These are phyloP conservation scores for Drosophila helvetica DNA, from an alignment of 2,888 invertebrate genomes.

Conservation along the genomic window DNA sequence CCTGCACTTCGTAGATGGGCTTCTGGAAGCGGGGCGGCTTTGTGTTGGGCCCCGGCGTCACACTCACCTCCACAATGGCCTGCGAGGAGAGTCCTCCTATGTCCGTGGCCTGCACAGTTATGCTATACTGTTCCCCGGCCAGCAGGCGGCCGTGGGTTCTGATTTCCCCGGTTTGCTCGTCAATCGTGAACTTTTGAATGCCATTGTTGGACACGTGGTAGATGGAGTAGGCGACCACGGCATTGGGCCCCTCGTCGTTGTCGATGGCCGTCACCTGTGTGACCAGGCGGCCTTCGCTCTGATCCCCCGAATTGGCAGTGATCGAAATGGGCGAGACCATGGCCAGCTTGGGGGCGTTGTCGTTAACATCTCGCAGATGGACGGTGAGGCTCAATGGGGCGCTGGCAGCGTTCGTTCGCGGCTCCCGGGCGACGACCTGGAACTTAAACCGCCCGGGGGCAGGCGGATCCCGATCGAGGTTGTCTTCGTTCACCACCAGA, in stretches of 20 bases:
- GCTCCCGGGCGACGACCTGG: conserved; percentile 94
- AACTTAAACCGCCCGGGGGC: conserved; percentile 93
- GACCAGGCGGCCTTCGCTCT: conserved; percentile 86
- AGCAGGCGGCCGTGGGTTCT: conserved; percentile 91
- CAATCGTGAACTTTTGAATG: conserved; percentile 92
- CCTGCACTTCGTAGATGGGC: conserved; percentile 92
- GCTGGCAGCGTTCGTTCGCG: conserved; percentile 90
- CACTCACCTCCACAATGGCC: conserved; percentile 93
- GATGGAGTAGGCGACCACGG: conserved; percentile 91
- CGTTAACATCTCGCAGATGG: conserved; percentile 91
- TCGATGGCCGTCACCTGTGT: conserved; percentile 91
- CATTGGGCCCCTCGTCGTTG: conserved; percentile 94
- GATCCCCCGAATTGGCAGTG: conserved; percentile 87
- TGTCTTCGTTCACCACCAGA: conserved; percentile 92
- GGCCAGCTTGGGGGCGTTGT: conserved; percentile 92
- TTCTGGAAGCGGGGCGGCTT: conserved; percentile 93
- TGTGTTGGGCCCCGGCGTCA: conserved; percentile 92
- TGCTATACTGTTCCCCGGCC: conserved; percentile 94
- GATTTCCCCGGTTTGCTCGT: conserved; percentile 90
- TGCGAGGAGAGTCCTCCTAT: conserved; percentile 92
- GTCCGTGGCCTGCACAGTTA: conserved; percentile 93
- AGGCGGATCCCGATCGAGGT: conserved; percentile 93
- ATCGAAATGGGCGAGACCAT: conserved; percentile 92
- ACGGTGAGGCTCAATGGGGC: conserved; percentile 92
- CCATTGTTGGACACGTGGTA: conserved; percentile 97